These are phyloP conservation scores for Uropsilus gracilis DNA, from an alignment of 2,113 vertebrate genomes.

Conservation along the genomic window DNA sequence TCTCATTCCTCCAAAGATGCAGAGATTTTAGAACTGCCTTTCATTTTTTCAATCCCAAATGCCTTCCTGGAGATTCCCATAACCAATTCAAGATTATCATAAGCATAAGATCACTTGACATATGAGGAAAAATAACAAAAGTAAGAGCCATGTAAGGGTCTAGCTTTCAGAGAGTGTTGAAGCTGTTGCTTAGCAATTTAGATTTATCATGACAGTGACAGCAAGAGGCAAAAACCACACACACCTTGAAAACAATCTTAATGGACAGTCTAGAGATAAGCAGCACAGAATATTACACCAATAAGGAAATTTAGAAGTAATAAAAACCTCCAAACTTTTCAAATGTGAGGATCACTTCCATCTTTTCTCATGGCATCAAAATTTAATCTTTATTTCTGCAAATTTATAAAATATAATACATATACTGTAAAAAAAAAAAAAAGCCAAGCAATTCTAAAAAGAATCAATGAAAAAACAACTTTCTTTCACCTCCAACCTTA, in stretches of 20 bases:
- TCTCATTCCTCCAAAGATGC: not conserved
- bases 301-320: not conserved
- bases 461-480: not conserved
- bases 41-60: not conserved
- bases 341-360: not conserved
- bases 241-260: not conserved
- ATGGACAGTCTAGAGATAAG: not conserved
- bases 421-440: not conserved
- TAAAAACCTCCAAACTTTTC: not conserved
- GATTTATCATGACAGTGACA: not conserved
- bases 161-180: not conserved
- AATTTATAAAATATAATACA: not conserved
- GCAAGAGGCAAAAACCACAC: not conserved
- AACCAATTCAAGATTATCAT: not conserved
- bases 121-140: not conserved
- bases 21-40: not conserved
- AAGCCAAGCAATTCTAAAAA: not conserved
- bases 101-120: not conserved
- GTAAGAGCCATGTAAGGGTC: not conserved
- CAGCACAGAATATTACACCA: not conserved
- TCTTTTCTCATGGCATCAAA: not conserved
- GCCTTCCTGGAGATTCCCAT: not conserved
- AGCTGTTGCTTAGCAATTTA: not conserved
- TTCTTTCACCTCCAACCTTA: not conserved
- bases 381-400: not conserved